Conservation (phyloP, 2,113 vertebrate genomes). For the Chiloscyllium plagiosum region DNA sequence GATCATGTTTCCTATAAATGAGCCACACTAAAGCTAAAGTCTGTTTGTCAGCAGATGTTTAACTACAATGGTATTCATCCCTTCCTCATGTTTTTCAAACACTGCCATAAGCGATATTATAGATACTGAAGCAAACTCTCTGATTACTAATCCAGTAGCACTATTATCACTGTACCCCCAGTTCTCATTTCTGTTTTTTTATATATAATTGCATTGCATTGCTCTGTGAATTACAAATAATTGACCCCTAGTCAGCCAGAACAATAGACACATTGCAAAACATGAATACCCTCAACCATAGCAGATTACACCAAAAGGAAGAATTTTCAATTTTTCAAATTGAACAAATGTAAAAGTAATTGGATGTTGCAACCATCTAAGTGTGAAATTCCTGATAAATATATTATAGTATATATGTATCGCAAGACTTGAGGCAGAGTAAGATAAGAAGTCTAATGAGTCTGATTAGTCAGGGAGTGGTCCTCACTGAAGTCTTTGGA, state of each 20-base stretch:
- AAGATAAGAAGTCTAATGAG: no score
- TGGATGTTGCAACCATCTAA: neutral
- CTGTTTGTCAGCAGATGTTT: conserved; percentile 72
- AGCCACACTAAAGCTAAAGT: conserved; percentile 59
- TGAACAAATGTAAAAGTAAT: neutral
- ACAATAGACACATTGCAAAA: neutral
- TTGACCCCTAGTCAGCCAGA: neutral
- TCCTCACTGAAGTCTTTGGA: no score
- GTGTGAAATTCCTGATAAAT: no score
- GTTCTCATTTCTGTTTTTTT: neutral
- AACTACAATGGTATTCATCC: conserved; percentile 59
- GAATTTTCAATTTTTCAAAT: neutral
- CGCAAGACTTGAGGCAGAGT: no score
- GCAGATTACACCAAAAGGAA: neutral
- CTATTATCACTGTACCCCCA: neutral
- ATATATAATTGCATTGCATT: neutral
- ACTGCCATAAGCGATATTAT: neutral
- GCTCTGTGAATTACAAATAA: neutral
- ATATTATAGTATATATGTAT: no score
- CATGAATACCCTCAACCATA: neutral
- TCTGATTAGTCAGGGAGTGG: no score
- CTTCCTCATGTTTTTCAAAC: conserved; percentile 45
- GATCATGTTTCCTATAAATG: conserved; percentile 61
- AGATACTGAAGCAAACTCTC: neutral
- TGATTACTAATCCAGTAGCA: neutral